phyloP scores from a whole-genome alignment of 2,797 vertebrate genomes.

The Channa striata region DNA sequence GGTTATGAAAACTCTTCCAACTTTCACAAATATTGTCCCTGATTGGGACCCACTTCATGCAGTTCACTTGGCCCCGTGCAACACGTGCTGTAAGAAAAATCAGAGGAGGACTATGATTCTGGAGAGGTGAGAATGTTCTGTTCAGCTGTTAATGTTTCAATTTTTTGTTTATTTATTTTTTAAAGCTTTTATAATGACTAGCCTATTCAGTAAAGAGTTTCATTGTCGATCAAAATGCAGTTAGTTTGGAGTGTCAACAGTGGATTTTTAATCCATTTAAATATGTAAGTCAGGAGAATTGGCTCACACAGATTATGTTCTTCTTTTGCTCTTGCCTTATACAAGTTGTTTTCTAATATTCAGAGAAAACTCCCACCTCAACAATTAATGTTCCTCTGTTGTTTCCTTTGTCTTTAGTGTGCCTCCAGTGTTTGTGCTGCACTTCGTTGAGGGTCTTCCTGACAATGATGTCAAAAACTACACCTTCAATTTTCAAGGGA shows the following conservation, averaged over 20 bases:
- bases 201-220: not conserved
- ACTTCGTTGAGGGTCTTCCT: conserved; percentile 93
- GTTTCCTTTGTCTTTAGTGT: conserved; percentile 74
- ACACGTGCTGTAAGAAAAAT: conserved; percentile 81
- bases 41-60: conserved; percentile 93
- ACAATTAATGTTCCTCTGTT: not conserved
- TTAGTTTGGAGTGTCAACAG: not conserved
- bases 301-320: not conserved
- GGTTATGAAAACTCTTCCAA: conserved; percentile 85
- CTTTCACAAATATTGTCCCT: conserved; percentile 87
- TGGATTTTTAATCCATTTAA: too few relatives aligned
- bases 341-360: too few relatives aligned
- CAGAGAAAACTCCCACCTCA: too few relatives aligned
- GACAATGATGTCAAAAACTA: conserved; percentile 83
- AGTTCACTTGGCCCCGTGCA: conserved; percentile 86
- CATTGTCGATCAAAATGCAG: not conserved
- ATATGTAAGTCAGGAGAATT: too few relatives aligned
- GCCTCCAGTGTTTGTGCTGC: conserved; percentile 87
- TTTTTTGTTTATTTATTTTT: too few relatives aligned
- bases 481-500: conserved; percentile 85
- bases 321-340: too few relatives aligned
- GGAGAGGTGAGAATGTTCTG: conserved; percentile 89
- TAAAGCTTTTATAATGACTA: not conserved
- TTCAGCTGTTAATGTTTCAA: too few relatives aligned
- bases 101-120: conserved; percentile 89